Evolutionary conservation across 2,888 invertebrate genomes (phyloP), one percentile per base, ranked within the genome.

Genomic region (Callyntrura sp.): DNA sequence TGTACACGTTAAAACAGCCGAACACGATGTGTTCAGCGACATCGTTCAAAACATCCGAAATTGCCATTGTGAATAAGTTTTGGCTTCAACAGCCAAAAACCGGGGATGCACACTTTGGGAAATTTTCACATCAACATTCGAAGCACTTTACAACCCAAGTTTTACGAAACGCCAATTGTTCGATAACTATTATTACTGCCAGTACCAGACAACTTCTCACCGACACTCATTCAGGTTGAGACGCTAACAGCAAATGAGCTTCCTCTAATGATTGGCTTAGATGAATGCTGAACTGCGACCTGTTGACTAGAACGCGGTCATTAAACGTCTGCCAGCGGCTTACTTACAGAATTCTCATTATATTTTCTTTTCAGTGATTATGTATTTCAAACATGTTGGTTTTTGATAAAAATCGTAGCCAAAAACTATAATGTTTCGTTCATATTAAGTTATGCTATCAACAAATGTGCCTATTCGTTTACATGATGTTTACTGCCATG

Each of bases 241-340:
- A 62, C 17, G 65, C 57, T 25, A 25, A 17, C 6, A 62, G 51
- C 20, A 76, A 88, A 83, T 82, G 83, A 83, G 43, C n/a, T 82
- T 20, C 9, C 51, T 17, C n/a, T 76, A 17, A 9, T 62, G 28
- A 57, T 45, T 6, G 20, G 17, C 12, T 45, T 43, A 48, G 48
- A 43, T 84, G 57, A 57, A 60, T 60, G 45, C 6, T 17, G 45
- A 76, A 85, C 62, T 88, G n/a, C n/a, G 88, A 88, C 88, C 88
- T 88, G 88, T 88, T 88, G 83, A 65, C 84, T 88, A 88, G 88
- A 88, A 88, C 88, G 84, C 88, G 88, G 88, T 88, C 88, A 88
- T 48, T 43, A 57, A 84, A 78, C 60, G 60, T 83, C 78, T 88
- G 88, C 55, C 57, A 62, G 65, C 76, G 84, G 25, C 76, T 51